A percentile compares a stretch with the other conserved stretches of the same genome.
Evolutionary conservation across 2,113 vertebrate genomes (phyloP).

Genomic region (Melanerpes formicivorus): DNA sequence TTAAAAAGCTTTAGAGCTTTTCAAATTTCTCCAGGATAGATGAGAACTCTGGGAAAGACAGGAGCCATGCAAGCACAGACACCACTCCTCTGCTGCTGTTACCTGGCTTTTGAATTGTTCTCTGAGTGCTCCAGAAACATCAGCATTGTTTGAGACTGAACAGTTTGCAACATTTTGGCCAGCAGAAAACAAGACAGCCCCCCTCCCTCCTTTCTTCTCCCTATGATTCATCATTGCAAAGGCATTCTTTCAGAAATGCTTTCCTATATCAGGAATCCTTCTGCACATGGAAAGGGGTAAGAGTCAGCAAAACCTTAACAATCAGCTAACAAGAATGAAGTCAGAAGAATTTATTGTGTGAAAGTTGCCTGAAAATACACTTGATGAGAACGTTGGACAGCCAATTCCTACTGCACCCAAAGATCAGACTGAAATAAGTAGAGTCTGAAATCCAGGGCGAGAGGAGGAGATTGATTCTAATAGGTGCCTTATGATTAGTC

Average conservation of each 20-base stretch:
- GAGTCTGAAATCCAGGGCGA: background rate
- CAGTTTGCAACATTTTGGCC: background rate
- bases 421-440: background rate
- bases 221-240: slow-evolving; percentile 27
- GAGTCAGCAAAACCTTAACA: slow-evolving; percentile 24
- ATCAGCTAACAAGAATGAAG: background rate
- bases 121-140: background rate
- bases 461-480: background rate
- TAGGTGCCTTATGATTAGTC: background rate
- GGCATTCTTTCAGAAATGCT: background rate
- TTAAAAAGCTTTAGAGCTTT: background rate
- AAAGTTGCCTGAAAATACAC: background rate
- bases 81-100: background rate
- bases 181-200: background rate
- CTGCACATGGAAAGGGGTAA: background rate
- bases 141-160: background rate
- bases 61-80: background rate
- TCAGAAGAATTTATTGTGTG: background rate
- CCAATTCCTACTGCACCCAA: background rate
- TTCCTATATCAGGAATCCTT: background rate
- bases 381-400: background rate
- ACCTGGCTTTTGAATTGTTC: background rate
- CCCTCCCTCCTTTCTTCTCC: background rate
- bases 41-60: background rate
- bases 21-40: background rate